Evolutionary conservation across 2,113 vertebrate species (phyloP), one percentile per base, ranked within the genome.

Genomic region (Hepsetus odoe): DNA sequence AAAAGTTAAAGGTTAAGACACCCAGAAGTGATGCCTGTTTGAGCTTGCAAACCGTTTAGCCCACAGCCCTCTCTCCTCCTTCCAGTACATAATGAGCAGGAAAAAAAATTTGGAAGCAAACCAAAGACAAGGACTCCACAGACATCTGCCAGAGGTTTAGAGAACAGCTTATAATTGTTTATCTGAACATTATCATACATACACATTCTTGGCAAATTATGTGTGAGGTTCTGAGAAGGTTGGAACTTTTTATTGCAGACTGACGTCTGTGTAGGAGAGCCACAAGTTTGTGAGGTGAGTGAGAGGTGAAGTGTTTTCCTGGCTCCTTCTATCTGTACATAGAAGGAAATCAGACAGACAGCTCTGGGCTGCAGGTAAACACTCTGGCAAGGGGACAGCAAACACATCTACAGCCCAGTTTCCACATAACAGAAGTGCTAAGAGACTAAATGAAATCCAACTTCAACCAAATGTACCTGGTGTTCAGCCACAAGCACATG

Each of bases 331-430:
- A 16, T 14, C 1, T 72, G 75, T 85, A 40, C 24, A 24, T 32
- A 68, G 42, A 49, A 64, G 80, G 61, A 83, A 89, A 83, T 69
- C 38, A 55, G 46, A 66, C 59, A 77, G 84, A 81, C 65, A 72
- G 55, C 46, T 33, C 40, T 70, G 42, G 55, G 35, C 20, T 35
- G 30, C 24, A 14, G 35, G 35, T 44, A 81, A 30, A 38, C 35
- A 84, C 32, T 53, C 68, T 80, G 76, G 72, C 62, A 79, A 44
- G 40, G 55, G 38, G 40, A 55, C 13, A 24, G 42, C 35, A 59
- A 22, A 42, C 55, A 30, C 22, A 64, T 32, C 28, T 42, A 58
- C 58, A 9, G 59, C 76, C 67, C 69, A 83, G 44, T 78, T 83
- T 74, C 73, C 76, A 82, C 65, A 80, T 61, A 62, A 72, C 28